Evolutionary conservation across 2,797 vertebrate species (phyloP).

Genomic region (Pelodytes ibericus): DNA sequence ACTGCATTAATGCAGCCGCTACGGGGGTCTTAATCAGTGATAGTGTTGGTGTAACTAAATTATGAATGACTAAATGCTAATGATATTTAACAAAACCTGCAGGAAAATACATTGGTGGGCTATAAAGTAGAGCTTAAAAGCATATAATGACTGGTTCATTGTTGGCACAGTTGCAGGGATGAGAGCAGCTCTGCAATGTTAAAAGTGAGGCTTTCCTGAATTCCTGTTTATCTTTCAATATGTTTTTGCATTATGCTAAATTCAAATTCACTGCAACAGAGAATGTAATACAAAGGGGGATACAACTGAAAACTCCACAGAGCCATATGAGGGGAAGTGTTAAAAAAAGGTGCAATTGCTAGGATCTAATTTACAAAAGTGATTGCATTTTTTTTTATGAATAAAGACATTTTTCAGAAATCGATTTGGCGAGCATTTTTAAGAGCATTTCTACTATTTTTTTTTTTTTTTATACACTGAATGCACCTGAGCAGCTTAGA

Average conservation of each 20-base stretch:
- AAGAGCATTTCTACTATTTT: no score
- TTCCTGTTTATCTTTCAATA: slow-evolving; percentile 11
- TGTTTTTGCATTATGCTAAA: slow-evolving; percentile 13
- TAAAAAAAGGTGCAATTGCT: no score
- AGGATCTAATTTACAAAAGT: no score
- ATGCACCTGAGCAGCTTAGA: no score
- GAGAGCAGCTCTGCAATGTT: background rate
- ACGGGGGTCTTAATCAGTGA: background rate
- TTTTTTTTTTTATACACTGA: no score
- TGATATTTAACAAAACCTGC: slow-evolving; percentile 7
- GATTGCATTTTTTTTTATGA: no score
- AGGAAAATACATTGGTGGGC: background rate
- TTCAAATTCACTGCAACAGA: no score
- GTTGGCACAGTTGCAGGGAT: background rate
- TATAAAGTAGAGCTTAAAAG: slow-evolving; percentile 13
- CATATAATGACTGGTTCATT: background rate
- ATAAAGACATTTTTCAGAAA: no score
- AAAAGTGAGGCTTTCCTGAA: background rate
- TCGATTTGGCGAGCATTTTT: no score
- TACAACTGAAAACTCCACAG: no score
- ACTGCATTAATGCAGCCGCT: background rate
- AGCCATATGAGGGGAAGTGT: no score
- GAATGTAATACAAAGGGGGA: no score
- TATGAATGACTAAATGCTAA: slow-evolving; percentile 18
- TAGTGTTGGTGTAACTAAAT: slow-evolving; percentile 9